phyloP scores from a whole-genome alignment of 1,140 invertebrate species.

The Drosophila quadrilineata region DNA sequence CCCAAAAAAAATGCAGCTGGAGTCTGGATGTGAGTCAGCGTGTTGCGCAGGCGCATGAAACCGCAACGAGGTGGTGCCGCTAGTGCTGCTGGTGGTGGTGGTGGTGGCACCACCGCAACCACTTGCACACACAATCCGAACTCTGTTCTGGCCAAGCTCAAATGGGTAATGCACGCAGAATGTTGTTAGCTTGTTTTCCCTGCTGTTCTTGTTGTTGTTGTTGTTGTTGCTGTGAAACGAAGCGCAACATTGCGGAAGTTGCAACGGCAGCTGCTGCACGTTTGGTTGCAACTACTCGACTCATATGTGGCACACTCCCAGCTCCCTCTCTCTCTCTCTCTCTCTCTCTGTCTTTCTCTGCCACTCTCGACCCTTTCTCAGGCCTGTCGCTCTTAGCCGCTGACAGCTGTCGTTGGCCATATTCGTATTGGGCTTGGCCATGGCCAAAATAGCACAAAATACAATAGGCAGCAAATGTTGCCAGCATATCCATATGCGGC shows the following conservation, averaged over 20 bases:
- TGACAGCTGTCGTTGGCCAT: slow-evolving; percentile 56
- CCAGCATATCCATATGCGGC: too few species aligned
- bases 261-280: slow-evolving; percentile 41
- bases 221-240: slow-evolving; percentile 54
- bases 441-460: slow-evolving; percentile 27
- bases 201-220: slow-evolving; percentile 14
- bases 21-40: slow-evolving; percentile 33
- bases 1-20: slow-evolving; percentile 36
- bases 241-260: slow-evolving; percentile 61
- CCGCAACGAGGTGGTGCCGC: too few species aligned
- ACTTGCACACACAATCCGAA: too few species aligned
- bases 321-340: too few species aligned
- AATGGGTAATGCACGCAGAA: slow-evolving; percentile 73
- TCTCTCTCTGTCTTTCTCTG: too few species aligned
- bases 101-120: slow-evolving; percentile 12
- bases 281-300: not conserved
- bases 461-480: slow-evolving; percentile 11
- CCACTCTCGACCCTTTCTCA: slow-evolving; percentile 41
- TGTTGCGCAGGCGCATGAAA: slow-evolving; percentile 47
- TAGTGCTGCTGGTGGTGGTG: too few species aligned
- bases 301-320: slow-evolving; percentile 36
- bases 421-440: slow-evolving; percentile 62
- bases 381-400: slow-evolving; percentile 30
- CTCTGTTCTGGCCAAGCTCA: slow-evolving; percentile 23
- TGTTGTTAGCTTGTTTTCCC: slow-evolving; percentile 30